These are phyloP conservation scores for Pectinophora gossypiella DNA, from an alignment of 1,140 invertebrate species.

Conservation along the genomic window DNA sequence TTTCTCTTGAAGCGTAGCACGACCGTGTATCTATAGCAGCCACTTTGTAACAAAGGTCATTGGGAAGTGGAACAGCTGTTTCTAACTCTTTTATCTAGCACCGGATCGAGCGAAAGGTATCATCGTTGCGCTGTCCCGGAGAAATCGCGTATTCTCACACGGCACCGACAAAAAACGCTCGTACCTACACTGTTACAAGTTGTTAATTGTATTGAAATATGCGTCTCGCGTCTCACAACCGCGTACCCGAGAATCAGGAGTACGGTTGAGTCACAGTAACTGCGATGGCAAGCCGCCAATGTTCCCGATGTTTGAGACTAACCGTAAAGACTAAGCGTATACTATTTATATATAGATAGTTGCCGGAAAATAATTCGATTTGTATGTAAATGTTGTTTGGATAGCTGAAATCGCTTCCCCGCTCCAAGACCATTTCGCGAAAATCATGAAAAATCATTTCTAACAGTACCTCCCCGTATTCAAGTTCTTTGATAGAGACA, in stretches of 20 bases:
- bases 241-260: constrained; percentile 21
- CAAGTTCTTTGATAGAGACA: too few relatives aligned
- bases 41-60: constrained; percentile 52
- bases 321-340: background rate
- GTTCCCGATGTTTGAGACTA: constrained; percentile 20
- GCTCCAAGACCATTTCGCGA: too few relatives aligned
- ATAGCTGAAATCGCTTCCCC: too few relatives aligned
- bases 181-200: constrained; percentile 32
- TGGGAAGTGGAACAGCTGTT: constrained; percentile 55
- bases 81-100: constrained; percentile 51
- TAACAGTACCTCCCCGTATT: too few relatives aligned
- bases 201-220: constrained; percentile 58
- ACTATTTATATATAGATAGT: background rate
- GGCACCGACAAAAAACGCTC: constrained; percentile 48
- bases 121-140: constrained; percentile 49
- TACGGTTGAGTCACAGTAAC: constrained; percentile 37
- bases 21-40: constrained; percentile 30
- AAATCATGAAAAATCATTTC: too few relatives aligned
- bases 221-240: constrained; percentile 23
- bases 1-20: constrained; percentile 7
- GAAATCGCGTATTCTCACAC: constrained; percentile 68
- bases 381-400: too few relatives aligned
- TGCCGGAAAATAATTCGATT: too few relatives aligned
- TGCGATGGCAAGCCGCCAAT: constrained; percentile 46
- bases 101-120: constrained; percentile 65